Evolutionary conservation across 2,888 invertebrate genomes (phyloP).

Genomic region (Cinara cedri): DNA sequence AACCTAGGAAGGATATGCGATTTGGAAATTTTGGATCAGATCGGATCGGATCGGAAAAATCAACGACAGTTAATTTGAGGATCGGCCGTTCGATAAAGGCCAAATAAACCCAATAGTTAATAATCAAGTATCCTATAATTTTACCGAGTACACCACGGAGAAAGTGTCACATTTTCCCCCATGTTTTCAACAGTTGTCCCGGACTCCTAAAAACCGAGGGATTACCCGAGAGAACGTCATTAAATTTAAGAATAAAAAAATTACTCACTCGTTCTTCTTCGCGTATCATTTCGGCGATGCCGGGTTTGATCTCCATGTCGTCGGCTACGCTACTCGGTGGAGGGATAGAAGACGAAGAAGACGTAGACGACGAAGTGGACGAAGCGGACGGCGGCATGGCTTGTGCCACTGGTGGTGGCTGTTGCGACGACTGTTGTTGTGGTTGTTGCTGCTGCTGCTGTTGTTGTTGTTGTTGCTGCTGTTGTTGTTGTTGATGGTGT

Average conservation of each 20-base stretch:
- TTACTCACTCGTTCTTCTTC: slow-evolving; percentile 93
- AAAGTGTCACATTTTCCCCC: too few relatives aligned
- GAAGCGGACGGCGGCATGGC: slow-evolving; percentile 62
- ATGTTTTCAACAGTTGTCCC: too few relatives aligned
- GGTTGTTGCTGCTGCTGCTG: slow-evolving; percentile 60
- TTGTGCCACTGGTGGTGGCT: slow-evolving; percentile 61
- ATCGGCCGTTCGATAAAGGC: too few relatives aligned
- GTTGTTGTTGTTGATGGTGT: slow-evolving; percentile 61
- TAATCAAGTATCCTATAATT: too few relatives aligned
- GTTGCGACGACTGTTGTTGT: slow-evolving; percentile 58
- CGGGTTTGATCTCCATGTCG: slow-evolving; percentile 90
- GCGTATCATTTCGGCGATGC: slow-evolving; percentile 94
- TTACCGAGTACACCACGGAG: too few relatives aligned
- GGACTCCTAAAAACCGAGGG: too few relatives aligned
- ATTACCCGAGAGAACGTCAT: not conserved
- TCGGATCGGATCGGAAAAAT: not conserved
- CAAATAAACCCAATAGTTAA: too few relatives aligned
- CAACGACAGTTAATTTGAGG: not conserved
- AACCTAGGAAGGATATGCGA: too few relatives aligned
- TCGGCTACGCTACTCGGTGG: slow-evolving; percentile 65
- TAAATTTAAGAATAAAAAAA: not conserved
- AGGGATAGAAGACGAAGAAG: slow-evolving; percentile 61
- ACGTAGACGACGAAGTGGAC: slow-evolving; percentile 62
- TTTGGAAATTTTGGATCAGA: slow-evolving; percentile 14
- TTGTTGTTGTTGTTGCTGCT: slow-evolving; percentile 60